phyloP scores from a whole-genome alignment of 2,113 vertebrate species.

The Boulengeromyrus knoepffleri region DNA sequence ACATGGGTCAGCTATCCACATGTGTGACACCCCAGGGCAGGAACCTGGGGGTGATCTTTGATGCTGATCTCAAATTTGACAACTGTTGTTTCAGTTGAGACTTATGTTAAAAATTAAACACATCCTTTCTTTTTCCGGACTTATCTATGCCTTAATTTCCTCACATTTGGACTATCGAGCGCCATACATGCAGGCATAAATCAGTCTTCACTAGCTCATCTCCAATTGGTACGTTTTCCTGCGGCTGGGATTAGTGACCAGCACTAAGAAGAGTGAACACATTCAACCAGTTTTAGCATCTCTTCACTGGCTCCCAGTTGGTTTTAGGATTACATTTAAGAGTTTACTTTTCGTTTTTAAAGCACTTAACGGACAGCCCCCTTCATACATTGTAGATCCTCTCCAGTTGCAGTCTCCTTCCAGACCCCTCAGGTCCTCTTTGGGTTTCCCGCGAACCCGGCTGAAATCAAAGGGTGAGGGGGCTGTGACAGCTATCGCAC shows the following conservation, averaged over 20 bases:
- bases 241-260: background rate
- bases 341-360: background rate
- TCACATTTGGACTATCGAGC: background rate
- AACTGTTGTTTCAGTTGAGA: background rate
- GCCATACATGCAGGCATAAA: background rate
- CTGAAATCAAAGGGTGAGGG: background rate
- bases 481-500: background rate
- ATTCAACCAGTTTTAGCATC: background rate
- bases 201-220: background rate
- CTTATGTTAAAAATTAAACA: background rate
- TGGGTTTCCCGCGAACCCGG: background rate
- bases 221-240: background rate
- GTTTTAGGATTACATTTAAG: background rate
- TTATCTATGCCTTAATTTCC: background rate
- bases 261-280: background rate
- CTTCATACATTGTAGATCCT: background rate
- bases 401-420: background rate
- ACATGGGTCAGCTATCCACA: background rate
- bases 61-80: background rate
- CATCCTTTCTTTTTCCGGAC: background rate
- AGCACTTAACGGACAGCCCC: background rate
- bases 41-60: background rate
- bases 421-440: background rate
- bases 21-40: too few species aligned
- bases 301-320: background rate